These are phyloP conservation scores for Stomatorhinus ivindoensis DNA, from an alignment of 2,113 vertebrate species.

Conservation along the genomic window DNA sequence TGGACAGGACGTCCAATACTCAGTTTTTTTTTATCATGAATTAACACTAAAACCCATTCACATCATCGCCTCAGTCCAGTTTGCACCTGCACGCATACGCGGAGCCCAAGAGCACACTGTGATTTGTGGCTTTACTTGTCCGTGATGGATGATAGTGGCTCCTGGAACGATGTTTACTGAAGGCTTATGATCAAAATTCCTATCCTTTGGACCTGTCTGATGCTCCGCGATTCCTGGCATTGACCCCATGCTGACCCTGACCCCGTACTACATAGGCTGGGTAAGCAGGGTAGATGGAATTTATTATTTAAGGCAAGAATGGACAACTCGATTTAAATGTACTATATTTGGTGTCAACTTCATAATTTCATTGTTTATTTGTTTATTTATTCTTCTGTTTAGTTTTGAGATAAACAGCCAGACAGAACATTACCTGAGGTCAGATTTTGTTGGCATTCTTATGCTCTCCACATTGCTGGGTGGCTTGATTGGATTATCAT, in stretches of 20 bases:
- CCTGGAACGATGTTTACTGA: neutral
- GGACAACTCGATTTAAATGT: neutral
- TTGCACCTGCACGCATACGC: neutral
- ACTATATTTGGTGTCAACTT: neutral
- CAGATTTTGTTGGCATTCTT: neutral
- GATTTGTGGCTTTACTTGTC: neutral
- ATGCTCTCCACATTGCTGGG: neutral
- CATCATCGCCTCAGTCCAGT: neutral
- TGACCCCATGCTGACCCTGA: neutral
- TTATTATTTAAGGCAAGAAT: neutral
- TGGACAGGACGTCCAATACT: neutral
- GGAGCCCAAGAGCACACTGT: neutral
- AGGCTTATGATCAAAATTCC: neutral
- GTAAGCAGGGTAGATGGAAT: neutral
- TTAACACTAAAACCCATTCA: neutral
- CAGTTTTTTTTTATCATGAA: neutral
- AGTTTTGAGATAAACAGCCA: neutral
- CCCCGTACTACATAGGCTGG: neutral
- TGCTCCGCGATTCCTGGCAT: neutral
- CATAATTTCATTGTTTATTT: neutral
- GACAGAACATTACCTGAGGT: neutral
- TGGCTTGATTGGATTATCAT: neutral
- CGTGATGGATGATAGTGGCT: neutral
- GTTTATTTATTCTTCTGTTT: neutral
- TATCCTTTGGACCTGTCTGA: neutral